Evolutionary conservation across 2,888 invertebrate genomes (phyloP).

Genomic region (Macroteleia sp.): DNA sequence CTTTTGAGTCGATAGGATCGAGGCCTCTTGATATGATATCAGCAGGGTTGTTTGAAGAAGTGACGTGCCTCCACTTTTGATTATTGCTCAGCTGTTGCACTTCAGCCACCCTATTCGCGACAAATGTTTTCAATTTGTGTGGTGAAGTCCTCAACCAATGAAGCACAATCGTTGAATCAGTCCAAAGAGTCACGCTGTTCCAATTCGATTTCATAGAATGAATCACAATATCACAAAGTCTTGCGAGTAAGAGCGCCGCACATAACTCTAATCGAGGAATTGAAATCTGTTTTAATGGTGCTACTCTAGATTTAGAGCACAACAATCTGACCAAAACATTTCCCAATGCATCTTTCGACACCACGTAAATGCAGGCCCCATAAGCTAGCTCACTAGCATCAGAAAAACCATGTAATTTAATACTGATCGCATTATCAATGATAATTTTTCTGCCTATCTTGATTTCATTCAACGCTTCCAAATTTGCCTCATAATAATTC

Average conservation of each 20-base stretch:
- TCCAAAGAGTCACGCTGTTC: background rate
- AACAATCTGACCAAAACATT: background rate
- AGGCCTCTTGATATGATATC: conserved; percentile 2
- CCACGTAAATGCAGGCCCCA: background rate
- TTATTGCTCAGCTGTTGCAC: background rate
- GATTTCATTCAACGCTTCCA: background rate
- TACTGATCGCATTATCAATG: background rate
- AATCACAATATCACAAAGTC: background rate
- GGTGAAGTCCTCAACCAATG: background rate
- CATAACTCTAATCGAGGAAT: background rate
- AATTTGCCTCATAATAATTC: background rate
- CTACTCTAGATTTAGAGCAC: background rate
- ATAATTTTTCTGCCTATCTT: background rate
- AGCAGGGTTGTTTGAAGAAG: background rate
- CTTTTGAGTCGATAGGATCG: background rate
- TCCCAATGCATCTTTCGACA: background rate
- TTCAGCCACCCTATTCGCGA: conserved; percentile 1
- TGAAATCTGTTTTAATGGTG: background rate
- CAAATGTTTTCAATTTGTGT: background rate
- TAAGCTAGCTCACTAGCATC: background rate
- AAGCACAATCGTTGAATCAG: background rate
- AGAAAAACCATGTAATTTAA: background rate
- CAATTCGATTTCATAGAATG: background rate
- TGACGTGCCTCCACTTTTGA: background rate
- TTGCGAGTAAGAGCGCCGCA: background rate